These are phyloP conservation scores for Lagodon rhomboides DNA, from an alignment of 2,797 vertebrate genomes.

Conservation along the genomic window DNA sequence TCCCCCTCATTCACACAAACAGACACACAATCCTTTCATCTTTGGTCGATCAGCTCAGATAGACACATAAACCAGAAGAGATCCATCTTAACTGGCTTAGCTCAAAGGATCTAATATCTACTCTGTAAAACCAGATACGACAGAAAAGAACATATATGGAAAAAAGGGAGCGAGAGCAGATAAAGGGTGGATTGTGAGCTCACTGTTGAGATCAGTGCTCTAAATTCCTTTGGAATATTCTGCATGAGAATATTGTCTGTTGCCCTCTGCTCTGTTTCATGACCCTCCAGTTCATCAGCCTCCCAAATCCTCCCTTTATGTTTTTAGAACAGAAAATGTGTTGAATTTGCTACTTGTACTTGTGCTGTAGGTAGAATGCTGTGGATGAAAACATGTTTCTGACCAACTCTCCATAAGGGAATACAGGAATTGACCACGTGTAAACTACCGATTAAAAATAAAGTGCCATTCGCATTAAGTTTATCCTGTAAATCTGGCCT, in stretches of 20 bases:
- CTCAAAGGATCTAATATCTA: constrained; percentile 70
- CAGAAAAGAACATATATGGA: constrained; percentile 50
- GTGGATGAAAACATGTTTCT: background rate
- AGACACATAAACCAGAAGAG: constrained; percentile 58
- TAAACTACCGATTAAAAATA: constrained; percentile 31
- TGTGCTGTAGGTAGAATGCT: constrained; percentile 12
- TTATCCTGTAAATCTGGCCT: background rate
- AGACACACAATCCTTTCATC: constrained; percentile 64
- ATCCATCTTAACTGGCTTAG: constrained; percentile 71
- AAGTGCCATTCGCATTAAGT: background rate
- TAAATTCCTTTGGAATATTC: constrained; percentile 20
- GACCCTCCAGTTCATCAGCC: background rate
- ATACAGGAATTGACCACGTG: too few species aligned
- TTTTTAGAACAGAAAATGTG: background rate
- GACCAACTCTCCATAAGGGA: background rate
- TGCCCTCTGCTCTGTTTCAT: background rate
- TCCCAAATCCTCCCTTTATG: background rate
- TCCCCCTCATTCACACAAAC: constrained; percentile 50
- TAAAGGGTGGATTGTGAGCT: constrained; percentile 35
- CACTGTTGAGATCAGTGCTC: background rate
- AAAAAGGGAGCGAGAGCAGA: background rate
- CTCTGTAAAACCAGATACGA: constrained; percentile 62
- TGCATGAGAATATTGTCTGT: constrained; percentile 3
- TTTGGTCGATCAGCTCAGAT: constrained; percentile 58
- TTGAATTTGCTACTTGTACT: background rate